Base-by-base conservation (phyloP, 1,140 invertebrate species). In the Anadara kagoshimensis region DNA sequence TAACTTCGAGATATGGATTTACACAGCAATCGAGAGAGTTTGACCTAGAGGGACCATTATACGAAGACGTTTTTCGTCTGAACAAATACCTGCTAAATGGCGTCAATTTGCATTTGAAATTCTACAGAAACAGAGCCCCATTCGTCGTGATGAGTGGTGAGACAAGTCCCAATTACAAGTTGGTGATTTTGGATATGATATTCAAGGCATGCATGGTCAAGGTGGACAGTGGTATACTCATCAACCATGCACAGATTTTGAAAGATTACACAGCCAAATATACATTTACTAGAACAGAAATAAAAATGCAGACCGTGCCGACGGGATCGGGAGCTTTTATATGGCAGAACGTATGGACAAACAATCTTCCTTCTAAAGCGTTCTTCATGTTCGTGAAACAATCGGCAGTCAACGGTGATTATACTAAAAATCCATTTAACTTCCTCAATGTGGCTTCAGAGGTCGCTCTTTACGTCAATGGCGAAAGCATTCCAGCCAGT, bases 401-500 rank as follows among this genome's bases (percentile, higher is more conserved):
- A 44, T 65, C 41, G 16, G 70, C 63, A 1, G 70, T 57, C 16
- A 73, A 73, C 43, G 70, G 64, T 1, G 64, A 67, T 56, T 73
- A 73, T 29, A 73, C 71, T 14, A 45, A 47, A 14, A 73, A 73
- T 26, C 70, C 70, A 20, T 73, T 73, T 24, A 73, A 73, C 43
- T 73, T 73, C 29, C 51, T 47, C 18, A 61, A 62, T 53, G 24
- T 49, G 20, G 29, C 29, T 36, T 36, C 20, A n/a, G 63, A 54
- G 18, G 36, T 71, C 22, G 47, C 49, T 41, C 51, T 71, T 12
- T 63, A 63, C 49, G 61, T 71, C 11, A 71, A 71, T 57, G 69
- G 61, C 10, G 69, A 63, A 57, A 64, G 61, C 41, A 26, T 71
- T 18, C 59, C 58, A 1, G 58, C 47, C 12, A 26, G 59, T 44